Conservation (phyloP, 2,888 invertebrate genomes). For the Entomobrya proxima region DNA sequence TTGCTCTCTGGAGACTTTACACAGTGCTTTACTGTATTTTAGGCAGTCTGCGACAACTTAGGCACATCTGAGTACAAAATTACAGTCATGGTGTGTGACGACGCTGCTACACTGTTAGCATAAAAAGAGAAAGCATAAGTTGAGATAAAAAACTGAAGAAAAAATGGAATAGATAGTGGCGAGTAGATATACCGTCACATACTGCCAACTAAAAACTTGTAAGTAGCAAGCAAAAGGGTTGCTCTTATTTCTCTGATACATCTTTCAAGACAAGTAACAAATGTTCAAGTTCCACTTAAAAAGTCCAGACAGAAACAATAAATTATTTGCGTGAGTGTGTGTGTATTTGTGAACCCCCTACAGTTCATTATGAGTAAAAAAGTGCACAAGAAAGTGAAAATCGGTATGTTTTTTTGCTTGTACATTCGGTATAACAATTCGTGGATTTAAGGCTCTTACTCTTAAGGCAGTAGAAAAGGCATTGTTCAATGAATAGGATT, state of each 20-base stretch:
- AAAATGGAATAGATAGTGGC: background rate
- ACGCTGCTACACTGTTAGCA: background rate
- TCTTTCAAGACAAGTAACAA: slow-evolving; percentile 37
- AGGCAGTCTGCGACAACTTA: background rate
- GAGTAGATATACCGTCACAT: background rate
- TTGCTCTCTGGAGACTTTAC: slow-evolving; percentile 42
- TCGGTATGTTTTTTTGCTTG: background rate
- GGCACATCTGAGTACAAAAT: slow-evolving; percentile 3
- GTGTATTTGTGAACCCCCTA: background rate
- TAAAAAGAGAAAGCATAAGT: background rate
- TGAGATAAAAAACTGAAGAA: background rate
- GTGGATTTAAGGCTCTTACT: background rate
- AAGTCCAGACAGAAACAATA: slow-evolving; percentile 37
- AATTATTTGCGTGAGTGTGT: slow-evolving; percentile 24
- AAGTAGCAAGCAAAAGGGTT: background rate
- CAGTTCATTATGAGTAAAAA: slow-evolving; percentile 11
- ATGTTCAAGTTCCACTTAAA: slow-evolving; percentile 41
- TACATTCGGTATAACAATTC: background rate
- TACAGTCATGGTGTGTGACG: background rate
- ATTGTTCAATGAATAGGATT: slow-evolving; percentile 16
- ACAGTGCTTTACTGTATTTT: slow-evolving; percentile 35
- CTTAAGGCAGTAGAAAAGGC: background rate
- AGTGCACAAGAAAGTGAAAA: background rate
- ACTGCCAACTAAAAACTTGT: background rate
- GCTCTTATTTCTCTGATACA: slow-evolving; percentile 6